Conservation (phyloP, 2,888 invertebrate genomes). For the Sipha maydis region DNA sequence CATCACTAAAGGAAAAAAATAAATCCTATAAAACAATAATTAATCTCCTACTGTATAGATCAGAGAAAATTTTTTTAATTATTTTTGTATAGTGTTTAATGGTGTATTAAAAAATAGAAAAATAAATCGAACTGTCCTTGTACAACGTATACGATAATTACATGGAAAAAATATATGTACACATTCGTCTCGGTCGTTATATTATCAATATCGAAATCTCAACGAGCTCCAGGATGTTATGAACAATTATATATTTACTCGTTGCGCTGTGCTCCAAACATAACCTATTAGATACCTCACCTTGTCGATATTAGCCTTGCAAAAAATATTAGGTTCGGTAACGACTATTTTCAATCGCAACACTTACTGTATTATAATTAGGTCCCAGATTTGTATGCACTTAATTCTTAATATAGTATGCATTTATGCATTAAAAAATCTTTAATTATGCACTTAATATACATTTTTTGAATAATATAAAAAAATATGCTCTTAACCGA, state of each 20-base stretch:
- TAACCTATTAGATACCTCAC: constrained; percentile 23
- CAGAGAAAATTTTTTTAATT: background rate
- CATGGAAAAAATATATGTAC: background rate
- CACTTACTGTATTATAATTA: background rate
- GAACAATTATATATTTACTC: constrained; percentile 5
- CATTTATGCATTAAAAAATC: too few relatives aligned
- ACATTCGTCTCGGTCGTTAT: background rate
- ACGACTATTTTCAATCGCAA: constrained; percentile 1
- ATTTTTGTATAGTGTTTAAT: background rate
- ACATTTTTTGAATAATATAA: too few relatives aligned
- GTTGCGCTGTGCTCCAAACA: background rate
- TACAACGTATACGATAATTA: background rate
- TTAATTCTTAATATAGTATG: too few relatives aligned
- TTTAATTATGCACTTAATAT: too few relatives aligned
- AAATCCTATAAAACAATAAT: background rate
- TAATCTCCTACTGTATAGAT: background rate
- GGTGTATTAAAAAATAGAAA: background rate
- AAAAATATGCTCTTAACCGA: too few relatives aligned
- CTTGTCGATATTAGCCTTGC: constrained; percentile 41
- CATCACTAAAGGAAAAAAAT: constrained; percentile 36
- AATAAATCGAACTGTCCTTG: background rate
- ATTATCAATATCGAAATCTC: background rate
- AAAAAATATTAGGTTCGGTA: constrained; percentile 23
- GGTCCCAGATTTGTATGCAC: too few relatives aligned
- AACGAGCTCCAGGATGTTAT: constrained; percentile 9